Percentiles rank a stretch among this genome's conserved stretches.
These are phyloP conservation scores for Actinopyga echinites DNA, from an alignment of 53 echinoderm and acorn worm genomes.

Conservation along the genomic window DNA sequence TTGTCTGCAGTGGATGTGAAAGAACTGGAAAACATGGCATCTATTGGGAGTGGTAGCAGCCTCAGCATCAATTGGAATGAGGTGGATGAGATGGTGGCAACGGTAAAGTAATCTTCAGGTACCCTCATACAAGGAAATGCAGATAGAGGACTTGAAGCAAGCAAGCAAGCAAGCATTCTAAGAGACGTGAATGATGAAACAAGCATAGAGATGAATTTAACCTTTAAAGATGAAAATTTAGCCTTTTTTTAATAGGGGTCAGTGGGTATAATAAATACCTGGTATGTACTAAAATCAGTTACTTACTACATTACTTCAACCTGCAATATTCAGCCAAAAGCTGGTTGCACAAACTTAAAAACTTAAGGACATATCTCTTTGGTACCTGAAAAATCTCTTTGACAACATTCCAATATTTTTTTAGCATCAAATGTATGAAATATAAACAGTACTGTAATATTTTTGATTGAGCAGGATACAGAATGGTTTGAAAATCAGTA, in stretches of 20 bases:
- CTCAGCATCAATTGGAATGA: slow-evolving; percentile 90
- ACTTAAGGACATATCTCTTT: no score
- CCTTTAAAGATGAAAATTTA: background rate
- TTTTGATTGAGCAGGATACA: background rate
- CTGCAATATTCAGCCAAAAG: no score
- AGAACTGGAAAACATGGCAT: slow-evolving; percentile 72
- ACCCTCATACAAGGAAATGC: background rate
- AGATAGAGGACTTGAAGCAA: background rate
- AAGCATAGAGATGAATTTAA: background rate
- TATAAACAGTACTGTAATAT: background rate
- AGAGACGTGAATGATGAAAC: background rate
- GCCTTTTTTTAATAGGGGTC: background rate
- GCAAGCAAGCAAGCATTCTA: background rate
- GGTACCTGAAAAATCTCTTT: no score
- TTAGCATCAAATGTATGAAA: background rate
- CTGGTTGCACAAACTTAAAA: no score
- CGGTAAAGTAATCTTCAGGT: slow-evolving; percentile 47
- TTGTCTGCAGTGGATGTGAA: slow-evolving; percentile 66
- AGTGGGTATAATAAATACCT: background rate
- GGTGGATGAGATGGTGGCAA: slow-evolving; percentile 85
- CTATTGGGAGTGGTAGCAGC: slow-evolving; percentile 83
- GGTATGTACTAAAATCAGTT: background rate
- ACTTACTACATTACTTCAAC: background rate
- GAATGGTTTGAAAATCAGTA: background rate
- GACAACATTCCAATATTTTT: background rate